These are phyloP conservation scores for chimpanzee (Pan troglodytes) DNA, from an alignment of 2,113 vertebrate species.

Conservation along the genomic window NHGRI_mPanTro3-v2.1_pri NC_072414.2:60448501-60449000, in stretches of 20 bases:
- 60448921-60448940: neutral
- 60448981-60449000: neutral
- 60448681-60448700: neutral
- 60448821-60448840: too few relatives aligned
- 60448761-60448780: too few relatives aligned
- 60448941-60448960: neutral
- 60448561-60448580: neutral
- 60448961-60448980: neutral
- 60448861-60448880: neutral
- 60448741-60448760: too few relatives aligned
- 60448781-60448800: too few relatives aligned
- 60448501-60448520: neutral
- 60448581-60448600: neutral
- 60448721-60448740: neutral
- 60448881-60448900: neutral
- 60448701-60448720: neutral
- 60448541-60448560: neutral
- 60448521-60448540: neutral
- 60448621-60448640: too few relatives aligned
- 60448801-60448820: too few relatives aligned
- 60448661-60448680: neutral
- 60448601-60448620: neutral
- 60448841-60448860: neutral
- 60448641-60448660: neutral
- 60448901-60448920: neutral